Base-by-base conservation (phyloP, 2,113 vertebrate genomes). In the Mus spicilegus region DNA sequence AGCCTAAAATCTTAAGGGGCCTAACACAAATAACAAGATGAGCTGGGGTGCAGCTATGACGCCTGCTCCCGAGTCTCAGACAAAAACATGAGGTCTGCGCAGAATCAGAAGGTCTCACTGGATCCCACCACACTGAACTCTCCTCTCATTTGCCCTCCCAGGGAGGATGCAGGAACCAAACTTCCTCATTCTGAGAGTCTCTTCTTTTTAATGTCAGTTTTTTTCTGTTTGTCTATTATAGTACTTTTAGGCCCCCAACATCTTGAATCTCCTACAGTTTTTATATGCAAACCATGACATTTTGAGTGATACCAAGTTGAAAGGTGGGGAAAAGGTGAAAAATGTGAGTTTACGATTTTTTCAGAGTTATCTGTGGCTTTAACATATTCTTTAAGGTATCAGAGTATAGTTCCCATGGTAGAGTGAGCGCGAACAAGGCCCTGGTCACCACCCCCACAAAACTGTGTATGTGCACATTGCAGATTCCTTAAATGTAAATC, bases 41-140 rank as follows among this genome's bases (percentile, higher is more conserved):
- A 95, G 75, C 56, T 2, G 2, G 89, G 36, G 28, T 2, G 1
- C 70, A 76, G 70, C 58, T 69, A 36, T 26, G 39, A 56, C n/a
- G n/a, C 26, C 30, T 49, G 46, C 76, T 96, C 92, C 89, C 17
- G 72, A 92, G 72, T n/a, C 30, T 11, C 73, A 88, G 82, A 26
- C 70, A 51, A 67, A 76, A 70, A 8, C 30, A 86, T 14, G 69
- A 90, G 61, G 54, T 69, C 67, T 33, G 0, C 19, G 5, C 56
- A 93, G 89, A 49, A 54, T 61, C 42, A 84, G 95, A 91, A 54
- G 67, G 65, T 61, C 46, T 80, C 65, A 1, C n/a, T 78, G 54
- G 46, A 13, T 51, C 88, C 46, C 46, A 30, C 33, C 75, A 61
- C 54, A 36, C 3, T 30, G 14, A 3, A 1, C 10, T 6, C 22